A percentile compares a stretch with the other conserved stretches of the same genome.
Conservation (phyloP, 2,113 vertebrate species). For the Poeciliopsis retropinna region DNA sequence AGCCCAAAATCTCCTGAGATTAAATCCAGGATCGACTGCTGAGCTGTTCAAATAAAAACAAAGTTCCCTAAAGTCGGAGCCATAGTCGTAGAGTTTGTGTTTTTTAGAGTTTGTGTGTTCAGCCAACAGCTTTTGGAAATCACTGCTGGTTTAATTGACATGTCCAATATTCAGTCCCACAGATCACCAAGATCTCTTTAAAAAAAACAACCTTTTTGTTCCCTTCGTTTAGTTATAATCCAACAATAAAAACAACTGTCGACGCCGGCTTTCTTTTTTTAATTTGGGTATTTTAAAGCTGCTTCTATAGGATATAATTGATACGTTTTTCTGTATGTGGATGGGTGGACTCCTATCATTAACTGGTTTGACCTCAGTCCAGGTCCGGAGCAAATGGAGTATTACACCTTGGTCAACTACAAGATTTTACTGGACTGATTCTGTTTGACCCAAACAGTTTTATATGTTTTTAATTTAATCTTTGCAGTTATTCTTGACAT, state of each 20-base stretch:
- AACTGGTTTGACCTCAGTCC: not conserved
- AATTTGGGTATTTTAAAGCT: not conserved
- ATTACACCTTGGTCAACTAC: not conserved
- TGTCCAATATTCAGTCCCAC: slow-evolving; percentile 24
- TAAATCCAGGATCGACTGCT: slow-evolving; percentile 23
- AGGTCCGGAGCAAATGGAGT: too few relatives aligned
- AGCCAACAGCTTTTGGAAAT: slow-evolving; percentile 67
- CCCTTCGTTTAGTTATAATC: not conserved
- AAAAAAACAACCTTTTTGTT: slow-evolving; percentile 18
- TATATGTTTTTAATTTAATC: not conserved
- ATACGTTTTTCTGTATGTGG: not conserved
- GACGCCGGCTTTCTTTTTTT: not conserved
- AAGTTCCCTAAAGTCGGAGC: slow-evolving; percentile 19
- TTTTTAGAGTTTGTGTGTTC: slow-evolving; percentile 27
- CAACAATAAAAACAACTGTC: not conserved
- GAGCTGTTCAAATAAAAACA: slow-evolving; percentile 17
- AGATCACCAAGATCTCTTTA: slow-evolving; percentile 32
- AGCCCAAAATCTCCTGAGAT: not conserved
- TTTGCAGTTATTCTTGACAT: not conserved
- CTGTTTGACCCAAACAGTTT: not conserved
- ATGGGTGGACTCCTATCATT: not conserved
- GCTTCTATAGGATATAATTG: not conserved
- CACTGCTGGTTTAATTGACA: slow-evolving; percentile 53
- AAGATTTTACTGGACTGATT: not conserved
- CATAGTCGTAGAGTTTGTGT: not conserved